Conservation (phyloP, 2,888 invertebrate species). For the Sinopyrophorus schimmeli region DNA sequence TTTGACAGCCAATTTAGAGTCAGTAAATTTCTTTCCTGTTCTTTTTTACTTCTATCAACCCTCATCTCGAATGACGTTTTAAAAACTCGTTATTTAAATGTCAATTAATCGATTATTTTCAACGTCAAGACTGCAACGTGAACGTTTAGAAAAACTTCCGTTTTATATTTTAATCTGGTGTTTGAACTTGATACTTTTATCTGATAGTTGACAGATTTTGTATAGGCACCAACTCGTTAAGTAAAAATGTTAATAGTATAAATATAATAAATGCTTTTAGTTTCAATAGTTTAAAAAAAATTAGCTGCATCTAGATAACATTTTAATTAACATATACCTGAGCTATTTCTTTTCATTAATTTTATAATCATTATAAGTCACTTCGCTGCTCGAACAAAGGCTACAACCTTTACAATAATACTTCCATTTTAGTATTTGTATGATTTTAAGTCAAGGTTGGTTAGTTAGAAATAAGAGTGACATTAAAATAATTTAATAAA, state of each 20-base stretch:
- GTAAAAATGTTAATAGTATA: constrained; percentile 21
- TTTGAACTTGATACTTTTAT: constrained; percentile 23
- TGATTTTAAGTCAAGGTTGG: too few relatives aligned
- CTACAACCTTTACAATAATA: too few relatives aligned
- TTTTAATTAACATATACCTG: constrained; percentile 9
- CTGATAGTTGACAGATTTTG: constrained; percentile 24
- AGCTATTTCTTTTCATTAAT: too few relatives aligned
- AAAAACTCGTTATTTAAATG: constrained; percentile 43
- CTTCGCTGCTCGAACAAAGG: too few relatives aligned
- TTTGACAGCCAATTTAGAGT: constrained; percentile 38
- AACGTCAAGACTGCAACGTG: constrained; percentile 13
- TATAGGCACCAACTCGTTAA: constrained; percentile 19
- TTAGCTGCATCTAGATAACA: constrained; percentile 5
- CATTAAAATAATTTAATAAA: too few relatives aligned
- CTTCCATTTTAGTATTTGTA: too few relatives aligned
- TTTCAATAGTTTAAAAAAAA: constrained; percentile 6
- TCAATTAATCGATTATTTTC: constrained; percentile 42
- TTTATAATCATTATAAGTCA: too few relatives aligned
- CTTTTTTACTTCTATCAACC: constrained; percentile 35
- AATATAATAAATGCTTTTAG: constrained; percentile 19
- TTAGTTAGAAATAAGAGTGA: too few relatives aligned
- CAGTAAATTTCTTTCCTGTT: constrained; percentile 21
- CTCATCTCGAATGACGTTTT: constrained; percentile 38
- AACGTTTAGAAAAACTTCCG: constrained; percentile 20
- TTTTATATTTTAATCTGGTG: constrained; percentile 20